Evolutionary conservation across 2,797 vertebrate species (phyloP).

Genomic region (Cyprinodon diabolis): DNA sequence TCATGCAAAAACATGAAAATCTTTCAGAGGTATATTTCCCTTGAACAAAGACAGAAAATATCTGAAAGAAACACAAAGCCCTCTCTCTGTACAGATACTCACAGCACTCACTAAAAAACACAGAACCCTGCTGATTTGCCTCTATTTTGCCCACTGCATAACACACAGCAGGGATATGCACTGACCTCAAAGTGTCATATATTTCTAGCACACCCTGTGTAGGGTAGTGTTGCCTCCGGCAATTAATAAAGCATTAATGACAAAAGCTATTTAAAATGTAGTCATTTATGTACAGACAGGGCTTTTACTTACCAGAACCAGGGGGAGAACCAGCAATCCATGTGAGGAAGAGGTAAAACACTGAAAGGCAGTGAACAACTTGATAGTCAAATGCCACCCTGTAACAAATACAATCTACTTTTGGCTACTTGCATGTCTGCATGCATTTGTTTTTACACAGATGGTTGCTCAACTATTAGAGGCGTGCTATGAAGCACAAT

Average conservation of each 20-base stretch:
- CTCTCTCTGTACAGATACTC: constrained; percentile 62
- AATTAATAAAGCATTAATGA: constrained; percentile 99
- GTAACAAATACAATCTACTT: constrained; percentile 78
- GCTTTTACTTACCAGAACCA: constrained; percentile 86
- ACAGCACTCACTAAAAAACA: constrained; percentile 55
- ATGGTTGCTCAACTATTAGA: constrained; percentile 59
- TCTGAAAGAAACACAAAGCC: constrained; percentile 68
- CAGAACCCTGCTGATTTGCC: constrained; percentile 88
- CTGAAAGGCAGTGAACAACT: constrained; percentile 56
- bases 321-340: constrained; percentile 80
- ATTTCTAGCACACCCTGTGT: constrained; percentile 90
- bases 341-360: constrained; percentile 81
- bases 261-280: constrained; percentile 97
- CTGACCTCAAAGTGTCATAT: constrained; percentile 99
- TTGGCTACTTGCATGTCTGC: constrained; percentile 69
- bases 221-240: constrained; percentile 88
- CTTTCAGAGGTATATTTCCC: constrained; percentile 49
- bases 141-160: constrained; percentile 88
- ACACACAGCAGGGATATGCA: constrained; percentile 88
- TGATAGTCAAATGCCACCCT: constrained; percentile 73
- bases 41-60: constrained; percentile 65
- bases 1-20: constrained; percentile 39
- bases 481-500: constrained; percentile 31
- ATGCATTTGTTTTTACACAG: constrained; percentile 75
- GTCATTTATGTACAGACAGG: constrained; percentile 89